Percentiles rank a stretch among this genome's conserved stretches.
Evolutionary conservation across 2,113 vertebrate genomes (phyloP).

Genomic region (Apaloderma vittatum): DNA sequence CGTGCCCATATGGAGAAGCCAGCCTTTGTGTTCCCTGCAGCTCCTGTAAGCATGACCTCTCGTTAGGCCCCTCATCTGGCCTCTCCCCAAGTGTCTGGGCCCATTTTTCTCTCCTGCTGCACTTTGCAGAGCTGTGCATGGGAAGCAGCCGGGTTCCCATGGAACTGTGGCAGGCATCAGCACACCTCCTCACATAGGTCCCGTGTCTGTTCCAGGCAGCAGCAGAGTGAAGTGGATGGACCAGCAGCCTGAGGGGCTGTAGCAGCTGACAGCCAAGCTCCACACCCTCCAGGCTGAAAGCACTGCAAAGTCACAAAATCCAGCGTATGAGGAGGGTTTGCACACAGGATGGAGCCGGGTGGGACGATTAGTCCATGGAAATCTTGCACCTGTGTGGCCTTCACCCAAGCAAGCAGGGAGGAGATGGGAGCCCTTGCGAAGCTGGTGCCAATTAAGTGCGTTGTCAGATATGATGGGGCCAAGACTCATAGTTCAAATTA

Average conservation of each 20-base stretch:
- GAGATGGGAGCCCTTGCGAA: background rate
- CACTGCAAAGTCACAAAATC: background rate
- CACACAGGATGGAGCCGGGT: background rate
- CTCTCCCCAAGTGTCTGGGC: background rate
- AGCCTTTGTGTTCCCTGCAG: background rate
- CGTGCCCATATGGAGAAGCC: fast-evolving
- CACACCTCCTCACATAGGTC: background rate
- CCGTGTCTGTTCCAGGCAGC: background rate
- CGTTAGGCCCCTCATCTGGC: background rate
- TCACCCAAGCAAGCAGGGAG: background rate
- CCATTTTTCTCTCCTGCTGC: background rate
- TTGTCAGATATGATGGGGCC: background rate
- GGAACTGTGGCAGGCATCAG: background rate
- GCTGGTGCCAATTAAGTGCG: background rate
- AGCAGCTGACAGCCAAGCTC: background rate
- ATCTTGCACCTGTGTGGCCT: background rate
- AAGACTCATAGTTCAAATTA: background rate
- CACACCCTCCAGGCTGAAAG: background rate
- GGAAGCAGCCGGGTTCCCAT: background rate
- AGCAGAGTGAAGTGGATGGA: background rate
- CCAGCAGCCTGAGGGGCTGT: background rate
- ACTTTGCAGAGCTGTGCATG: background rate
- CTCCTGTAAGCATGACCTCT: background rate
- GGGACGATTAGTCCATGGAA: background rate
- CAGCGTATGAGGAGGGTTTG: background rate